Percentiles rank a stretch among this genome's conserved stretches.
These are phyloP conservation scores for Kryptolebias marmoratus DNA, from an alignment of 2,113 vertebrate species.

Conservation along the genomic window DNA sequence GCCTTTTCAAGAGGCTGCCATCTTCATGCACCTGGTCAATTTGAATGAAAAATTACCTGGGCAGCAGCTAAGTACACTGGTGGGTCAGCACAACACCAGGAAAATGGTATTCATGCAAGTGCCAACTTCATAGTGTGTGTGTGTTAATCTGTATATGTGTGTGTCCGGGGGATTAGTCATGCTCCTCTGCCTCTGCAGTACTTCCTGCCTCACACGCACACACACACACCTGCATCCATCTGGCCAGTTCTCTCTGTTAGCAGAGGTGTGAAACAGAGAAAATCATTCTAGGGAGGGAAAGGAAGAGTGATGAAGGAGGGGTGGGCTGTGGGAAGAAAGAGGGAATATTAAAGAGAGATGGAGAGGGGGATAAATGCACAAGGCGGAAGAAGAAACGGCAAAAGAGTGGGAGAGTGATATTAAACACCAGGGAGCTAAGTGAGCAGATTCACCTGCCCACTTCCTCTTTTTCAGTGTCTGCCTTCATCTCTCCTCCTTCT, in stretches of 20 bases:
- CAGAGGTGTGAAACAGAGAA: constrained; percentile 72
- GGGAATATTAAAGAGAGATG: constrained; percentile 59
- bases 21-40: constrained; percentile 76
- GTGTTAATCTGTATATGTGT: constrained; percentile 39
- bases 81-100: constrained; percentile 67
- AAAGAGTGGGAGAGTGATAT: constrained; percentile 72
- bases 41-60: constrained; percentile 77
- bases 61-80: constrained; percentile 69
- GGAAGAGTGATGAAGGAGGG: constrained; percentile 45
- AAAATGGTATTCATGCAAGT: constrained; percentile 62
- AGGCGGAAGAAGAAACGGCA: constrained; percentile 47
- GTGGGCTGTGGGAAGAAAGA: constrained; percentile 46
- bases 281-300: constrained; percentile 61
- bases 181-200: constrained; percentile 70
- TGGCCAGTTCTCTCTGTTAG: constrained; percentile 71
- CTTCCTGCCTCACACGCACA: constrained; percentile 41
- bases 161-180: constrained; percentile 72
- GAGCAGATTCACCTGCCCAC: constrained; percentile 77
- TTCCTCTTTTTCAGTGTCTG: constrained; percentile 35
- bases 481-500: constrained; percentile 25
- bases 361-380: constrained; percentile 60
- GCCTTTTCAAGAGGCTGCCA: constrained; percentile 70
- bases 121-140: constrained; percentile 54
- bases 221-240: constrained; percentile 73
- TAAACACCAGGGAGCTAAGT: constrained; percentile 78